Conservation (phyloP, 1,140 invertebrate species). For the Microplitis mediator region DNA sequence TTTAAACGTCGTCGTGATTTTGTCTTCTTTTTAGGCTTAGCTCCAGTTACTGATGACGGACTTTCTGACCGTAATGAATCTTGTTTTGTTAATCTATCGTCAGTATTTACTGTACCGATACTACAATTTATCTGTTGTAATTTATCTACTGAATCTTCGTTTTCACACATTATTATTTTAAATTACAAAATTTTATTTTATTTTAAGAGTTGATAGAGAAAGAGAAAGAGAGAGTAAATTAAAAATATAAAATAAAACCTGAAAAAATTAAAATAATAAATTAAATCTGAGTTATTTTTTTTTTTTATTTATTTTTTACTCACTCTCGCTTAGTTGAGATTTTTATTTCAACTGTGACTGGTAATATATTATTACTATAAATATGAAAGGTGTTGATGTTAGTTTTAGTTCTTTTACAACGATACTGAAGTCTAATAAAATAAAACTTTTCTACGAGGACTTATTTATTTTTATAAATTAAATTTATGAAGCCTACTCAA, state of each 20-base stretch:
- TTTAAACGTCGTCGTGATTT: conserved; percentile 51
- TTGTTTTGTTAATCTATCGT: conserved; percentile 16
- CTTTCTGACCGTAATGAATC: conserved; percentile 9
- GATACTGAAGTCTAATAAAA: too few relatives aligned
- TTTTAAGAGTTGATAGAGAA: too few relatives aligned
- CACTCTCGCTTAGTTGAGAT: too few relatives aligned
- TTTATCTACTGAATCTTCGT: conserved; percentile 30
- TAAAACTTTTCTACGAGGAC: too few relatives aligned
- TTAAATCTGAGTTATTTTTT: too few relatives aligned
- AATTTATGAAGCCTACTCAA: conserved; percentile 54
- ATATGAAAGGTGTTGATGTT: conserved; percentile 49
- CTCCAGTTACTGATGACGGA: conserved; percentile 16
- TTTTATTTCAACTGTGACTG: too few relatives aligned
- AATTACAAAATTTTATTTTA: not conserved
- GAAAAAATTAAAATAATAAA: too few relatives aligned
- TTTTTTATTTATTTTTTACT: too few relatives aligned
- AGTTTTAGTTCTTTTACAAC: too few relatives aligned
- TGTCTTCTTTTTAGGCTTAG: conserved; percentile 53
- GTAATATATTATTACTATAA: conserved; percentile 22
- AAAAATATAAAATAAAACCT: too few relatives aligned
- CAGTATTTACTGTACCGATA: conserved; percentile 15
- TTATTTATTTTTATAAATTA: conserved; percentile 33
- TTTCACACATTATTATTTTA: not conserved
- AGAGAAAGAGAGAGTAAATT: conserved; percentile 15
- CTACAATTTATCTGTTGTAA: conserved; percentile 32